Base-by-base conservation (phyloP, 2,113 vertebrate species). In the Cottus gobio region DNA sequence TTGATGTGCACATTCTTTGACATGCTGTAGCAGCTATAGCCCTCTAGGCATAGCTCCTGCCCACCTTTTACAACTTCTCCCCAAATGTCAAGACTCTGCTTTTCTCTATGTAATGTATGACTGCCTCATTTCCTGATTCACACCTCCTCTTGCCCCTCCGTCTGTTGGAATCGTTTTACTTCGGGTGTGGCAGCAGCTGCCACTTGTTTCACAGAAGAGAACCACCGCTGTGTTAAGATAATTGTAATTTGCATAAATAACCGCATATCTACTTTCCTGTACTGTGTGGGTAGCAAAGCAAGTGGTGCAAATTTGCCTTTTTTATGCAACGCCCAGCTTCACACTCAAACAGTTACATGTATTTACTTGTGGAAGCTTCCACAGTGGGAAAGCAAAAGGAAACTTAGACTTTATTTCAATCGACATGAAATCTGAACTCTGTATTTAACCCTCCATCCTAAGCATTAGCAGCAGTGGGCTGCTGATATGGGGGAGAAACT, bases 1-100 rank as follows among this genome's bases (percentile, higher is more conserved):
- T 91, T 93, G 94, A 94, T 77, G 80, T 77, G 76, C 79, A 86
- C 92, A 95, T 95, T 95, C 91, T 94, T 94, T 79, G 56, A 87
- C 92, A 63, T 85, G 88, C 84, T 80, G 52, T 12, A 79, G 75
- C 90, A 89, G 82, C 61, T 69, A 22, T 46, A 5, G 7, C 57
- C 80, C 84, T 48, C 52, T 1, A 71, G 74, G 86, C 75, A 54
- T 63, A 69, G n/a, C 82, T 85, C 67, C 77, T 81, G 75, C 81
- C 82, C 67, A 83, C 75, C 63, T 72, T 87, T 83, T 67, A 78
- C 62, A 69, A 54, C 48, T 56, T 48, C 69, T 70, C 56, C 58
- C 61, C 52, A 79, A 78, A 83, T 85, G 76, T 86, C 83, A 76
- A 79, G 68, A 34, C 22, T 39, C 22, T 70, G 24, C 42, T 39